phyloP scores from a whole-genome alignment of 1,140 invertebrate genomes.

The Himalopsyche phryganea region DNA sequence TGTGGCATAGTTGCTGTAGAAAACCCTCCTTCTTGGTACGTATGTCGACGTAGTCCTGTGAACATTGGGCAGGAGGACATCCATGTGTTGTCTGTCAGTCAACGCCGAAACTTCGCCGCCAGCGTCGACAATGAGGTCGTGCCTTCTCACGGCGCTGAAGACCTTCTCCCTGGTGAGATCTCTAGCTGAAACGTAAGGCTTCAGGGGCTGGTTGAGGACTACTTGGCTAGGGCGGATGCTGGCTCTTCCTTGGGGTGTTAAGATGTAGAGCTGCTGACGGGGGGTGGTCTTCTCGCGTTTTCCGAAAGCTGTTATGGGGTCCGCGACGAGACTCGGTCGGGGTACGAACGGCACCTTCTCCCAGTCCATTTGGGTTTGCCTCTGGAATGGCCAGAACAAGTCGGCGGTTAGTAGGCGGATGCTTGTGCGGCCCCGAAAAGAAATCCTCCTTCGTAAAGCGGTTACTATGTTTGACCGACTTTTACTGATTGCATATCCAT shows the following conservation, averaged over 20 bases:
- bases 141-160: conserved; percentile 51
- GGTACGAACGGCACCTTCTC: conserved; percentile 80
- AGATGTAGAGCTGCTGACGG: conserved; percentile 37
- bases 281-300: conserved; percentile 52
- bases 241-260: conserved; percentile 48
- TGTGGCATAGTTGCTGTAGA: conserved; percentile 51
- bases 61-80: conserved; percentile 56
- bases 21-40: conserved; percentile 50
- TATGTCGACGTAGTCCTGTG: conserved; percentile 52
- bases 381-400: conserved; percentile 53
- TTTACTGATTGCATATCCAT: too few relatives aligned
- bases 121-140: conserved; percentile 54
- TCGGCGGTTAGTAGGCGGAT: conserved; percentile 9
- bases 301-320: conserved; percentile 77
- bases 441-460: too few relatives aligned
- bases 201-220: conserved; percentile 54
- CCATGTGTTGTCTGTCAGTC: conserved; percentile 59
- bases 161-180: conserved; percentile 60
- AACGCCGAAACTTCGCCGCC: conserved; percentile 50
- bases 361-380: conserved; percentile 70
- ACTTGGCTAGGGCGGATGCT: conserved; percentile 57
- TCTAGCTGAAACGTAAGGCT: conserved; percentile 61
- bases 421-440: background rate
- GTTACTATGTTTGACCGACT: too few relatives aligned
- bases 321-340: conserved; percentile 73